These are phyloP conservation scores for Pogonocherus hispidulus DNA, from an alignment of 2,888 invertebrate genomes.

Conservation along the genomic window DNA sequence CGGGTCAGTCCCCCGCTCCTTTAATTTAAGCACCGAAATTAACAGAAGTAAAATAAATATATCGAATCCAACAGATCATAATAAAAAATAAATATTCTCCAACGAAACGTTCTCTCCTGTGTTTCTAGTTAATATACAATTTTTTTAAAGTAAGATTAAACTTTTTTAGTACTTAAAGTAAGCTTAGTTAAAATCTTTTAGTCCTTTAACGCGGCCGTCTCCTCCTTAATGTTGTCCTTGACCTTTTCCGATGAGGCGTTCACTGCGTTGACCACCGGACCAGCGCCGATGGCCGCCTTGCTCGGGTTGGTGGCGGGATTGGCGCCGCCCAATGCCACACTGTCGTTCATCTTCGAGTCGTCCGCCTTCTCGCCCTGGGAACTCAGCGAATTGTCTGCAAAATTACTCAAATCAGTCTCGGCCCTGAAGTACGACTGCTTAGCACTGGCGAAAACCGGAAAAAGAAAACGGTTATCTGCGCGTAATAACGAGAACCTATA, in stretches of 20 bases:
- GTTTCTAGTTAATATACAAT: conserved; percentile 32
- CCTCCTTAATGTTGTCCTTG: conserved; percentile 62
- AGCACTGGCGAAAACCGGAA: too few species aligned
- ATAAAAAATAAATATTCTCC: conserved; percentile 28
- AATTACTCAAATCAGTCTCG: too few species aligned
- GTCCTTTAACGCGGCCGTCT: conserved; percentile 63
- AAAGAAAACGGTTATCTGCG: too few species aligned
- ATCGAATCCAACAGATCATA: conserved; percentile 15
- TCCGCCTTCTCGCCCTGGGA: conserved; percentile 65
- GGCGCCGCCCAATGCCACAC: conserved; percentile 49
- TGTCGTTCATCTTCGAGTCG: conserved; percentile 63
- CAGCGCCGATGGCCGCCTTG: conserved; percentile 46
- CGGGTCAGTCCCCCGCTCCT: conserved; percentile 2
- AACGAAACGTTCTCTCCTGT: conserved; percentile 22
- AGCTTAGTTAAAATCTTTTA: conserved; percentile 50
- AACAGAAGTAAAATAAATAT: conserved; percentile 27
- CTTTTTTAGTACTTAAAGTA: conserved; percentile 54
- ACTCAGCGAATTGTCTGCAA: conserved; percentile 58
- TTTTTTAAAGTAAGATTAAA: conserved; percentile 24
- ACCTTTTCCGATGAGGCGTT: conserved; percentile 54
- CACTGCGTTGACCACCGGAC: conserved; percentile 41
- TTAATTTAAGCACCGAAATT: conserved; percentile 31
- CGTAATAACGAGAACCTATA: too few species aligned
- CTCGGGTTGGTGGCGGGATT: conserved; percentile 48
- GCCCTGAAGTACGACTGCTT: too few species aligned